Base-by-base conservation (phyloP, 1,140 invertebrate genomes). In the Diabrotica virgifera region DNA sequence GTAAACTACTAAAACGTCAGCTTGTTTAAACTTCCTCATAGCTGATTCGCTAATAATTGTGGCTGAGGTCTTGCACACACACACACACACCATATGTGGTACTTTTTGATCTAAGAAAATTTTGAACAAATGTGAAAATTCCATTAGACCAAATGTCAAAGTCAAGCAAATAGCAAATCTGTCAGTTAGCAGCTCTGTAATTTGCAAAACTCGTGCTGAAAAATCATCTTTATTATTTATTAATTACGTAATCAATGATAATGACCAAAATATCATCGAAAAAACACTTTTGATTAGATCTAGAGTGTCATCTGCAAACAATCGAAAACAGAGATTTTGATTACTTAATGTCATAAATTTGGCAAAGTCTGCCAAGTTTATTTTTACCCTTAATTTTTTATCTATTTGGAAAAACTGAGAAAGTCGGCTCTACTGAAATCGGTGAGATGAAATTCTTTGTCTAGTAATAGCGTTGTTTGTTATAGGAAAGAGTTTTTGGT, bases 351-450 rank as follows among this genome's bases (percentile, higher is more conserved):
- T 46, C 40, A 46, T 46, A 46, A n/a, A 46, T n/a, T 46, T 46
- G 8, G 24, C 24, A 24, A 46, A 10, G 40, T 46, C 40, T 46
- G 40, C 40, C 40, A 46, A 46, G 40, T 46, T 46, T 46, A 46
- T 46, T 46, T 46, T 46, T 46, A 46, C 40, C 40, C 40, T 10
- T n/a, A 46, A 46, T 46, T 46, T 46, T 46, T 46, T 46, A 46
- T 46, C 8, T 46, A 10, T 46, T 4, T 10, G 8, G n/a, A 46
- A 46, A 46, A 46, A 10, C 8, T 46, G 6, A 46, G n/a, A 6
- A 46, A 46, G 8, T 10, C 40, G n/a, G 40, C 40, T 46, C 40
- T 46, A 46, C 40, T 46, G 2, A 10, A 46, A 5, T 46, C 40
- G 40, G 40, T 46, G 40, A 46, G 40, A 46, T 46, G n/a, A n/a